A percentile compares a stretch with the other conserved stretches of the same genome.
Evolutionary conservation across 1,140 invertebrate species (phyloP).

Genomic region (Drosophila miranda): DNA sequence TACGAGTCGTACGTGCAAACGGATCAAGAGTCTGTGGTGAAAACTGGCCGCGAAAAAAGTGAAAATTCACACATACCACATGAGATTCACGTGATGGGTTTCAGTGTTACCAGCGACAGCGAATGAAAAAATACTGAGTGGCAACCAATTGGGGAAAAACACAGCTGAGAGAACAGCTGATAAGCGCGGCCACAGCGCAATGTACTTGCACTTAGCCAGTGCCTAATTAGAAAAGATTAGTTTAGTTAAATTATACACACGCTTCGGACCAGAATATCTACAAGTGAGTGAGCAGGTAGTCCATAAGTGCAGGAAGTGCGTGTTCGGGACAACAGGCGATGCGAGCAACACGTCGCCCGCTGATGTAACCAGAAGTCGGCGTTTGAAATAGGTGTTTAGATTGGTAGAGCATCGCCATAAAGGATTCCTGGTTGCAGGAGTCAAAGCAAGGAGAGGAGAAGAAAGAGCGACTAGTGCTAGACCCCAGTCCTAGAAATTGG

Average conservation of each 20-base stretch:
- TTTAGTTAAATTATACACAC: conserved; percentile 44
- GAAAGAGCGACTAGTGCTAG: too few species aligned
- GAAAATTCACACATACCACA: conserved; percentile 56
- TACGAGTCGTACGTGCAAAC: conserved; percentile 22
- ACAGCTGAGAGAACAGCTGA: conserved; percentile 30
- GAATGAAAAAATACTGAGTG: not conserved
- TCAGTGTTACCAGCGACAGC: conserved; percentile 12
- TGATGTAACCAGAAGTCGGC: conserved; percentile 44
- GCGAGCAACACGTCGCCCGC: not conserved
- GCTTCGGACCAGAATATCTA: conserved; percentile 31
- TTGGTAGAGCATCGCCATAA: not conserved
- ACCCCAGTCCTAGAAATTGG: too few species aligned
- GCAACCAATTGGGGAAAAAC: too few species aligned
- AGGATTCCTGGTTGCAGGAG: conserved; percentile 8
- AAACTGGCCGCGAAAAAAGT: conserved; percentile 61
- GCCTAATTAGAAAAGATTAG: conserved; percentile 26
- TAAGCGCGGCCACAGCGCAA: conserved; percentile 23
- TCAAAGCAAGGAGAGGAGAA: conserved; percentile 9
- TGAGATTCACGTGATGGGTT: conserved; percentile 65
- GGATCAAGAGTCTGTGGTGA: conserved; percentile 50
- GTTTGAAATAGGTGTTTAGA: not conserved
- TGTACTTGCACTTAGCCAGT: too few species aligned
- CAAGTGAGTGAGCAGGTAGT: conserved; percentile 23
- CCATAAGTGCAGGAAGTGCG: too few species aligned
- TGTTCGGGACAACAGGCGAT: not conserved